Evolutionary conservation across 2,888 invertebrate species (phyloP).

Genomic region (Leptopterna dolabrata): DNA sequence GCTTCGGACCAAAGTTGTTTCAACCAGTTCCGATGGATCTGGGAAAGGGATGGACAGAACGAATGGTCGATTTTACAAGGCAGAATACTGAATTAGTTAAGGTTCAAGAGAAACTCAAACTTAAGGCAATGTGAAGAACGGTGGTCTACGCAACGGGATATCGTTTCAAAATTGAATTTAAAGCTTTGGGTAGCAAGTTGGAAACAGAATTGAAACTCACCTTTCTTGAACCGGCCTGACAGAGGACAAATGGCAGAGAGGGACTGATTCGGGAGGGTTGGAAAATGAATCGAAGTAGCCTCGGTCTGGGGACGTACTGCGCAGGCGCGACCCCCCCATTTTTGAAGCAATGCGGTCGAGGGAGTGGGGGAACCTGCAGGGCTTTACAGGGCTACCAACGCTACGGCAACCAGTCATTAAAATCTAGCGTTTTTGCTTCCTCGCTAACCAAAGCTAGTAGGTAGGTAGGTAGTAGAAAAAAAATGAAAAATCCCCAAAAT

Average conservation of each 20-base stretch:
- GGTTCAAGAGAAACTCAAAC: neutral
- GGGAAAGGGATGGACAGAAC: constrained; percentile 12
- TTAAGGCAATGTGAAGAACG: neutral
- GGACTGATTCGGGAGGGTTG: constrained; percentile 31
- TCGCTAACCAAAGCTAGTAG: no score
- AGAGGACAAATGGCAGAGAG: constrained; percentile 26
- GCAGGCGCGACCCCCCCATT: constrained; percentile 10
- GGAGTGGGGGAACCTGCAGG: neutral
- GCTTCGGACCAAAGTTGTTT: neutral
- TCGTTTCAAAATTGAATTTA: neutral
- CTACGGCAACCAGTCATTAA: neutral
- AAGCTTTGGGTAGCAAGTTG: neutral
- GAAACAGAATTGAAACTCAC: neutral
- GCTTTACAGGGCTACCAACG: neutral
- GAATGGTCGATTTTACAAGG: neutral
- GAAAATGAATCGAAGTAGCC: constrained; percentile 44
- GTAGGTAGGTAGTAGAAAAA: no score
- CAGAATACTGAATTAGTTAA: neutral
- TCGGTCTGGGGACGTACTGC: neutral
- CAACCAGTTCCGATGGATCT: constrained; percentile 34
- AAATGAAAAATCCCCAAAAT: no score
- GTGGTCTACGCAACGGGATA: neutral
- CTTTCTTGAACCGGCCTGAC: constrained; percentile 26
- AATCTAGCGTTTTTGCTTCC: no score
- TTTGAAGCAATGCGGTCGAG: constrained; percentile 21